Conservation (phyloP, 2,797 vertebrate species). For the Karalla daura region DNA sequence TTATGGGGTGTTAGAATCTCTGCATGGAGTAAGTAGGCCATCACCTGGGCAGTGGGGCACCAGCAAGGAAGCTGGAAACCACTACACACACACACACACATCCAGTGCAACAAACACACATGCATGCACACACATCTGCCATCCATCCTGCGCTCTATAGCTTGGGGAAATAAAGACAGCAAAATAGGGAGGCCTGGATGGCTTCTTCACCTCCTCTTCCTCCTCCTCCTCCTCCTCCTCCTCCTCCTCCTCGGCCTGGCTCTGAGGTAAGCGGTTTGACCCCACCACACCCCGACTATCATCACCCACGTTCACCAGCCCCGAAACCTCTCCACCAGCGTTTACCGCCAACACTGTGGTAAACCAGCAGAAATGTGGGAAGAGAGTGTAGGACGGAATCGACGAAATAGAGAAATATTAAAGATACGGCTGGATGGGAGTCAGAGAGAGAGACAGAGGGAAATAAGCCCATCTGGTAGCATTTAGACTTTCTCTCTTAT, state of each 20-base stretch:
- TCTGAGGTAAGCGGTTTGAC: slow-evolving; percentile 62
- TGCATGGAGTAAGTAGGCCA: slow-evolving; percentile 60
- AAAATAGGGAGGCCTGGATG: slow-evolving; percentile 3
- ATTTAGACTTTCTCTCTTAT: slow-evolving; percentile 62
- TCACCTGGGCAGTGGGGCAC: slow-evolving; percentile 45
- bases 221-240: too few relatives aligned
- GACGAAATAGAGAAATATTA: slow-evolving; percentile 61
- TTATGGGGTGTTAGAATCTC: slow-evolving; percentile 51
- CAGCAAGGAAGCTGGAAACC: slow-evolving; percentile 54
- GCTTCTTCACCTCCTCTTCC: slow-evolving; percentile 16
- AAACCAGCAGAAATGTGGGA: slow-evolving; percentile 64
- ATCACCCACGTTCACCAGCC: slow-evolving; percentile 60
- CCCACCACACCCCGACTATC: slow-evolving; percentile 58
- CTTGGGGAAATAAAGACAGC: background rate
- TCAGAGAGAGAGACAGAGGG: slow-evolving; percentile 44
- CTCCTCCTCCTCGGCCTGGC: slow-evolving; percentile 20
- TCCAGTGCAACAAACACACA: slow-evolving; percentile 4
- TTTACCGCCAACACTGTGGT: slow-evolving; percentile 62
- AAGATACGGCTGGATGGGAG: slow-evolving; percentile 53
- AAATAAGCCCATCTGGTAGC: slow-evolving; percentile 78
- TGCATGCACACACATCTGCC: slow-evolving; percentile 62
- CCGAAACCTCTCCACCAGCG: slow-evolving; percentile 39
- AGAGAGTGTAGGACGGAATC: slow-evolving; percentile 29
- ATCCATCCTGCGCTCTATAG: slow-evolving; percentile 47
- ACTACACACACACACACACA: slow-evolving; percentile 26